A percentile compares a stretch with the other conserved stretches of the same genome.
Conservation (phyloP, 2,113 vertebrate species). For the Synodontis membranacea region DNA sequence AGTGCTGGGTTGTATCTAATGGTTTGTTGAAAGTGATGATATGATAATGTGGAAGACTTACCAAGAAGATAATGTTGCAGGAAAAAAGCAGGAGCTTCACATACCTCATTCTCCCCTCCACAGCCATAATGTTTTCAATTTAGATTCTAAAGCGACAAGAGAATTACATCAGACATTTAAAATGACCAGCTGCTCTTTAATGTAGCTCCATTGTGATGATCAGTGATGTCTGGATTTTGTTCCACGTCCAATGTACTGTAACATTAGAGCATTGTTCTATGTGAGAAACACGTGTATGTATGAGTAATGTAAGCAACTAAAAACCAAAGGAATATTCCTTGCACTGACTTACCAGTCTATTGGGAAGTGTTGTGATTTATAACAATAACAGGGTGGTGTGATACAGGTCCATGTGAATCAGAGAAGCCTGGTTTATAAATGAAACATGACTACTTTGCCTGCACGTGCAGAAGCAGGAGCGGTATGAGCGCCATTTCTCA, state of each 20-base stretch:
- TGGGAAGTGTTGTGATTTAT: too few relatives aligned
- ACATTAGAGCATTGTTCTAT: too few relatives aligned
- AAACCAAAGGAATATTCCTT: too few relatives aligned
- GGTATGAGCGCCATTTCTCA: too few relatives aligned
- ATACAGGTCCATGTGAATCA: too few relatives aligned
- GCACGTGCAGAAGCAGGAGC: too few relatives aligned
- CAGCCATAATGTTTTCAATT: slow-evolving; percentile 45
- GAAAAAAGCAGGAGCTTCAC: slow-evolving; percentile 82
- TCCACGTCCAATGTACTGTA: background rate
- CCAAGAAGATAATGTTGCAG: slow-evolving; percentile 85
- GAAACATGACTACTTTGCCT: too few relatives aligned
- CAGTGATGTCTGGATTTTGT: background rate
- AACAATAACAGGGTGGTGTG: too few relatives aligned
- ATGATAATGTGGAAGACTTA: slow-evolving; percentile 67
- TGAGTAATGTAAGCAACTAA: too few relatives aligned
- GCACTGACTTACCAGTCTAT: too few relatives aligned
- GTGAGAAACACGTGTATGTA: too few relatives aligned
- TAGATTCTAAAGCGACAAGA: slow-evolving; percentile 46
- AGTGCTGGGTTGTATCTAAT: background rate
- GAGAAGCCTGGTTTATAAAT: too few relatives aligned
- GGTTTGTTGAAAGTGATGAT: background rate
- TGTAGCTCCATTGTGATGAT: background rate
- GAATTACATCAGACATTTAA: background rate
- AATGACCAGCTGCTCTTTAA: background rate
- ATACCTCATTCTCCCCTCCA: slow-evolving; percentile 82